Base-by-base conservation (phyloP, 2,113 vertebrate genomes). In the Xiphophorus maculatus region DNA sequence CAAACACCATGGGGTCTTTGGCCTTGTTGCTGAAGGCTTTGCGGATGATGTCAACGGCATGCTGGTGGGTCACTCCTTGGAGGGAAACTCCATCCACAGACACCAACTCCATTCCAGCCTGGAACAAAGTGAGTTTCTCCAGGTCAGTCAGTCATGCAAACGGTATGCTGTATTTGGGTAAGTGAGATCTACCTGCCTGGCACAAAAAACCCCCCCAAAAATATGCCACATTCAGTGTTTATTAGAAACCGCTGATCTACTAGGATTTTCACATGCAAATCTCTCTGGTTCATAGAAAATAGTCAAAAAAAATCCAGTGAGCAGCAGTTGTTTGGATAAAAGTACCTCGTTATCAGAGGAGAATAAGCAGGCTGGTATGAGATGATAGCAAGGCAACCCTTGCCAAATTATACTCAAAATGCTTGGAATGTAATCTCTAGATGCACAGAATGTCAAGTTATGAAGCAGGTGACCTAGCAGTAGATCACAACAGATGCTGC, bases 11-110 rank as follows among this genome's bases (percentile, higher is more conserved):
- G 88, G 97, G 96, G 81, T 98, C 95, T 87, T 92, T 96, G 84
- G 94, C 93, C 92, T 99, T 98, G 86, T 98, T 96, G 71, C 96
- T 96, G 91, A 98, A 99, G 70, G 97, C 97, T 90, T 94, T 95
- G 30, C 97, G 96, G 86, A 99, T 98, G 91, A 96, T 93, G 69
- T 98, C 96, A 62, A 99, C 97, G 0, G 97, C 98, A 0, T 96
- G 94, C 87, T 94, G 96, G 87, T 99, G 98, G 0, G 97, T 97
- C 29, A 97, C 96, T 0, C 95, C 95, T 66, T 96, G 95, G 77
- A 99, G 92, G 73, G 95, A 96, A 73, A 95, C 90, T 1, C 96
- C 96, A 0, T 99, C 98, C 84, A 98, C 96, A 0, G 97, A 97
- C 78, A 97, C 94, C 84, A 99, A 90, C 93, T 94, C 92, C 73